Percentiles rank a stretch among this genome's conserved stretches.
Conservation (phyloP, 2,888 invertebrate genomes). For the Lacanobia wlatinum region DNA sequence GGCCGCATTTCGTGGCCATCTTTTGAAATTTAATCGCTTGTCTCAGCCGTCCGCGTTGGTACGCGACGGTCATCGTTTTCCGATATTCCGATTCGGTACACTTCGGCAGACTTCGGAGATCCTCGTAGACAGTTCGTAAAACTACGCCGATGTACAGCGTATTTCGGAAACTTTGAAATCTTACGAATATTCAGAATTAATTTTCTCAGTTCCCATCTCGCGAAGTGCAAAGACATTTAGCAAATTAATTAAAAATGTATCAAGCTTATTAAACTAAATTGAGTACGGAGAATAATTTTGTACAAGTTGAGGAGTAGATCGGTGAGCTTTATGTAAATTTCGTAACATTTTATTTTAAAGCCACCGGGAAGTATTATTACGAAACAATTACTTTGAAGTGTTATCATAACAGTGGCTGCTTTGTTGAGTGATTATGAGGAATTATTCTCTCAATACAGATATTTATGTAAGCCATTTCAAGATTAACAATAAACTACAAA, state of each 20-base stretch:
- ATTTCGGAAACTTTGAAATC: slow-evolving; percentile 56
- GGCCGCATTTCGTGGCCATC: slow-evolving; percentile 64
- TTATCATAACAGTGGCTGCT: slow-evolving; percentile 15
- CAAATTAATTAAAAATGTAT: slow-evolving; percentile 64
- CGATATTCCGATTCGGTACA: slow-evolving; percentile 70
- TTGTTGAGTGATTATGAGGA: slow-evolving; percentile 6
- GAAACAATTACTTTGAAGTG: slow-evolving; percentile 39
- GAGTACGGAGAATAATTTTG: slow-evolving; percentile 47
- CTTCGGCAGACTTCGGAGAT: slow-evolving; percentile 52
- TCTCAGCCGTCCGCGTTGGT: slow-evolving; percentile 59
- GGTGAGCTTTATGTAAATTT: too few species aligned
- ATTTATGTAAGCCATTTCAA: not conserved
- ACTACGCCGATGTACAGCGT: slow-evolving; percentile 13
- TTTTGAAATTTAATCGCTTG: slow-evolving; percentile 72
- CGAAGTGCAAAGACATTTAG: slow-evolving; percentile 58
- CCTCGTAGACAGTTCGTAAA: slow-evolving; percentile 16
- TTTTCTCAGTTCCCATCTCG: slow-evolving; percentile 49
- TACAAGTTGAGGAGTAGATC: slow-evolving; percentile 47
- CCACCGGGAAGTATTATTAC: slow-evolving; percentile 41
- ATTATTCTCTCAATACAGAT: not conserved
- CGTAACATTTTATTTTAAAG: slow-evolving; percentile 48
- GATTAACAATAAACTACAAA: not conserved
- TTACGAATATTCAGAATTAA: slow-evolving; percentile 55
- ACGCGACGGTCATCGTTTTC: slow-evolving; percentile 72
- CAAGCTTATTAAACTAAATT: slow-evolving; percentile 60